phyloP scores from a whole-genome alignment of 92 coral and sea anemone species.

The Epizoanthus rinbou region DNA sequence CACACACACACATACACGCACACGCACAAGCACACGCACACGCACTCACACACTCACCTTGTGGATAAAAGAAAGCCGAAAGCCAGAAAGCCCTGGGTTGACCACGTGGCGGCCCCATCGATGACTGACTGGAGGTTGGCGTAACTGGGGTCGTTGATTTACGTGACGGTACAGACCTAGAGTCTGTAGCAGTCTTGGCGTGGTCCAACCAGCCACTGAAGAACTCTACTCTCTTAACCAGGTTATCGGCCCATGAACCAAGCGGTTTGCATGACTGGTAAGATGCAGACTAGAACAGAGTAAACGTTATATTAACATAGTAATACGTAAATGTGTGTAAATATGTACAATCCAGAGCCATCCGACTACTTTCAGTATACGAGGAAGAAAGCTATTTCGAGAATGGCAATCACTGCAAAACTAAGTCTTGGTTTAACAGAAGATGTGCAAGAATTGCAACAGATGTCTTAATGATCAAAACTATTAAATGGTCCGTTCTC shows the following conservation, averaged over 20 bases:
- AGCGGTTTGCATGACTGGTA: slow-evolving; percentile 94
- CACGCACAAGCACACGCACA: too few species aligned
- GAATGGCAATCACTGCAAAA: too few species aligned
- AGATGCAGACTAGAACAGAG: slow-evolving; percentile 64
- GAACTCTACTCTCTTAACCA: slow-evolving; percentile 82
- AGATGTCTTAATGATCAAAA: too few species aligned
- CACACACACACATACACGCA: too few species aligned
- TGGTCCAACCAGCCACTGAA: slow-evolving; percentile 85
- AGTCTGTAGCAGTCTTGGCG: slow-evolving; percentile 39
- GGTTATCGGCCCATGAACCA: slow-evolving; percentile 93
- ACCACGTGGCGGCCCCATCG: slow-evolving; percentile 49
- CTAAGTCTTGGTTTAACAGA: too few species aligned
- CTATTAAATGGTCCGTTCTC: too few species aligned
- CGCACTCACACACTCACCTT: slow-evolving; percentile 58
- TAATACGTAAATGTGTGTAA: not conserved
- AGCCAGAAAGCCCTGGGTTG: slow-evolving; percentile 96
- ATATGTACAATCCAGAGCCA: too few species aligned
- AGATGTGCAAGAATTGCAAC: too few species aligned
- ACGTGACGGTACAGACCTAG: slow-evolving; percentile 53
- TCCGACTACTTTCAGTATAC: too few species aligned
- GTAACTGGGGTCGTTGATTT: slow-evolving; percentile 45
- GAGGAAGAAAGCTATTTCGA: too few species aligned
- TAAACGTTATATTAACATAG: not conserved
- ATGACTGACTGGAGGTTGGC: slow-evolving; percentile 55
- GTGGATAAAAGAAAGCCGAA: slow-evolving; percentile 95